Evolutionary conservation across 2,797 vertebrate species (phyloP), one percentile per base, ranked within the genome.

Genomic region (Cynopterus sphinx): DNA sequence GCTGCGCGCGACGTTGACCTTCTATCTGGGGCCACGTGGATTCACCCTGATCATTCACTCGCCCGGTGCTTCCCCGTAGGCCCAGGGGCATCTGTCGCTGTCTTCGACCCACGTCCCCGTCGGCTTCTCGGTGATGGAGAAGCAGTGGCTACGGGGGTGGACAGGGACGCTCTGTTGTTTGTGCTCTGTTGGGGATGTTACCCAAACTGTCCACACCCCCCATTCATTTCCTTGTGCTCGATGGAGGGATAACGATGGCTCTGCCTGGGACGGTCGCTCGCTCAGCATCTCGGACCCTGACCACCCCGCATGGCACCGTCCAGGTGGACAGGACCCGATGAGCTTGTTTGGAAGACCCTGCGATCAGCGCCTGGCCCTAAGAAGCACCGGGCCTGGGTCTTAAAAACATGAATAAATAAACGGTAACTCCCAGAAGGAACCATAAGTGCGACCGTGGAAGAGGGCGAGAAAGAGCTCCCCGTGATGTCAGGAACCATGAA

Each of bases 401-500:
- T 77, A 16, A 63, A 26, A 43, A 75, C 81, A 26, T 41, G 8
- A 41, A 41, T 41, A 28, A 55, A 74, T 21, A 86, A 67, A 51
- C 17, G 31, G 67, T 13, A 49, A 77, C n/a, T 86, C 74, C 63
- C 49, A 53, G 82, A 65, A 77, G 84, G 67, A 70, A 77, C 89
- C 79, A 91, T 36, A 71, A 89, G 86, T 55, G 75, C 51, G 78
- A 36, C 91, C 41, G 33, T 6, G 63, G 22, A 71, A 46, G 85
- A 89, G 77, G 89, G 77, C 91, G 74, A 59, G 53, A 53, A 77
- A 86, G 91, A 12, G 6, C 87, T 63, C 13, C 86, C 84, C 87
- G 74, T 28, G 85, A 94, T 94, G 92, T 97, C 87, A 96, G 91
- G 79, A 93, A 31, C 79, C 95, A 90, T 96, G 94, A 94, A 94